Percentiles rank a stretch among this genome's conserved stretches.
phyloP scores from a whole-genome alignment of 1,140 invertebrate genomes.

The Meteorus sp. region DNA sequence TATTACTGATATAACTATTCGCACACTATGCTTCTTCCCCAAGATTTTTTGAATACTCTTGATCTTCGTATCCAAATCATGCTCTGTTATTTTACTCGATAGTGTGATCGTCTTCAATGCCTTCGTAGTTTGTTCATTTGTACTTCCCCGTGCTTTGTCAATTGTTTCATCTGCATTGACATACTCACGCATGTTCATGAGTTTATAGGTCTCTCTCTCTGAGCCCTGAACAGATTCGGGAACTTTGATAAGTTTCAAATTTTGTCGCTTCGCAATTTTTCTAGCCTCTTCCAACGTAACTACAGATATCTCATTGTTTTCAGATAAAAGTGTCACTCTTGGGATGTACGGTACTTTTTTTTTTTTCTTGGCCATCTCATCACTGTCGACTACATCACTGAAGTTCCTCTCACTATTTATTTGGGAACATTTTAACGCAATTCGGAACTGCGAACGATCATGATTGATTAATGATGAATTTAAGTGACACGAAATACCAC shows the following conservation, averaged over 20 bases:
- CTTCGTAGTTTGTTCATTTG: slow-evolving; percentile 32
- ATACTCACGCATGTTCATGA: slow-evolving; percentile 51
- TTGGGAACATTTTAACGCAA: background rate
- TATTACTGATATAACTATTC: slow-evolving; percentile 61
- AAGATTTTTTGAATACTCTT: slow-evolving; percentile 68
- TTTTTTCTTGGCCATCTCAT: slow-evolving; percentile 22
- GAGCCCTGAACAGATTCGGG: slow-evolving; percentile 66
- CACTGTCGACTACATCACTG: background rate
- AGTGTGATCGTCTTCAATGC: slow-evolving; percentile 51
- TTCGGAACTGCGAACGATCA: background rate
- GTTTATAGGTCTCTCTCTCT: slow-evolving; percentile 65
- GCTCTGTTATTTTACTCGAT: slow-evolving; percentile 63
- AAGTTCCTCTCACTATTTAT: background rate
- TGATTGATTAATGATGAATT: no score
- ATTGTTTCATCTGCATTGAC: slow-evolving; percentile 48
- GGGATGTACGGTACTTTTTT: slow-evolving; percentile 26
- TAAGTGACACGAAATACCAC: no score
- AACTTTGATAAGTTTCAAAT: slow-evolving; percentile 68
- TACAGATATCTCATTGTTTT: slow-evolving; percentile 29
- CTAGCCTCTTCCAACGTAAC: slow-evolving; percentile 61
- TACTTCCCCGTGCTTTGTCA: slow-evolving; percentile 23
- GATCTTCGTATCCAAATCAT: slow-evolving; percentile 64
- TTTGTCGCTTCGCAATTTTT: slow-evolving; percentile 64
- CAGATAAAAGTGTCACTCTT: slow-evolving; percentile 20
- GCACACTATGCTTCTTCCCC: slow-evolving; percentile 64